Evolutionary conservation across 1,140 invertebrate genomes (phyloP).

Genomic region (Bilobella aurantiaca): DNA sequence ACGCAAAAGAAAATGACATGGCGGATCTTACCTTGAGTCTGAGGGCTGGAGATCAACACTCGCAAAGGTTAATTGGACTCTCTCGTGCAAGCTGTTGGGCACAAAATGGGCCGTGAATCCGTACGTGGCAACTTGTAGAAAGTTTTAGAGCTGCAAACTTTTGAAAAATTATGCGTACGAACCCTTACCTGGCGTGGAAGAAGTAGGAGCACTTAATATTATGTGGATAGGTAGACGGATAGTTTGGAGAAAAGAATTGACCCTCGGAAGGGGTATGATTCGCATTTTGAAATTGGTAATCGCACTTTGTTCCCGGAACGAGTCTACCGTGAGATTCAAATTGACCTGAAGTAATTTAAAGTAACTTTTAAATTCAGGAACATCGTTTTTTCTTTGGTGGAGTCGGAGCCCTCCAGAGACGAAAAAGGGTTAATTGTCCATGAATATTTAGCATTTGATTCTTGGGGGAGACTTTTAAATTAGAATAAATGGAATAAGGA

Average conservation of each 20-base stretch:
- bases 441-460: conserved; percentile 10
- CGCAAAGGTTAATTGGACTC: conserved; percentile 41
- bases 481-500: no score
- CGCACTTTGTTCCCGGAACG: conserved; percentile 58
- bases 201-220: conserved; percentile 66
- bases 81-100: conserved; percentile 38
- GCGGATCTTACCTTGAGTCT: conserved; percentile 26
- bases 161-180: neutral
- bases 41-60: conserved; percentile 36
- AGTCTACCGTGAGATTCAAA: conserved; percentile 61
- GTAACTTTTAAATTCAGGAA: no score
- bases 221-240: conserved; percentile 72
- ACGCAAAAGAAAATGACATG: neutral
- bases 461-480: neutral
- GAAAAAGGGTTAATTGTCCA: neutral
- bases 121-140: no score
- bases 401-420: neutral
- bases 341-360: conserved; percentile 49
- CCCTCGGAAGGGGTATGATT: conserved; percentile 54
- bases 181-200: conserved; percentile 61
- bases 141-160: no score
- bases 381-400: no score
- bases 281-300: conserved; percentile 62
- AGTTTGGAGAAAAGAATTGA: conserved; percentile 67
- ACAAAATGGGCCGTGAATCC: neutral